phyloP scores from a whole-genome alignment of 2,888 invertebrate species.

The Osmoderma eremita region DNA sequence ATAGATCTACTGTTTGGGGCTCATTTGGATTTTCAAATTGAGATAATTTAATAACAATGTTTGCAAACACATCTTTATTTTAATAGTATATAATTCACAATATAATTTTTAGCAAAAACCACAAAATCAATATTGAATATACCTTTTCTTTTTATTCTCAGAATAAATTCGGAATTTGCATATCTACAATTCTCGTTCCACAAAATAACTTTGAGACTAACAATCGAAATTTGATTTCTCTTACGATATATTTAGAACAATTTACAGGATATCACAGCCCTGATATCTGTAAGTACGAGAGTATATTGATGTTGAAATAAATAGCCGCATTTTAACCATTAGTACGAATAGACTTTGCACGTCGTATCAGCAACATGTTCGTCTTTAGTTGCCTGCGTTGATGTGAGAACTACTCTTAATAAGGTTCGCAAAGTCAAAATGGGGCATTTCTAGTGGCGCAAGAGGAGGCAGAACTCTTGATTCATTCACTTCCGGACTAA shows the following conservation, averaged over 20 bases:
- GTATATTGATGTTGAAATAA: slow-evolving; percentile 3
- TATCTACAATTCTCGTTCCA: not conserved
- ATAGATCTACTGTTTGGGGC: not conserved
- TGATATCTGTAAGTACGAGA: slow-evolving; percentile 33
- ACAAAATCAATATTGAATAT: slow-evolving; percentile 14
- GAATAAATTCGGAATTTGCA: not conserved
- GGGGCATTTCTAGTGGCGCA: slow-evolving; percentile 72
- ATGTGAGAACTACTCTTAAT: slow-evolving; percentile 44
- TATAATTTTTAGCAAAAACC: slow-evolving; percentile 10
- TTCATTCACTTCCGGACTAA: slow-evolving; percentile 59
- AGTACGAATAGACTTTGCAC: slow-evolving; percentile 16
- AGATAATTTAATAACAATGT: not conserved
- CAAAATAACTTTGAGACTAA: not conserved
- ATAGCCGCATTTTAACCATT: not conserved
- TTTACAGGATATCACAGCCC: slow-evolving; percentile 36
- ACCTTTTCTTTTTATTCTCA: not conserved
- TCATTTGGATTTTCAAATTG: not conserved
- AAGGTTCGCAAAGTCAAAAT: slow-evolving; percentile 65
- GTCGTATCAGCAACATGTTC: slow-evolving; percentile 7
- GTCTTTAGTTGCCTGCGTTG: slow-evolving; percentile 35
- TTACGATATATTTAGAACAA: slow-evolving; percentile 10
- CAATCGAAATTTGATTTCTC: not conserved
- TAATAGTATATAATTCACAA: slow-evolving; percentile 17
- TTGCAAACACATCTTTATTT: slow-evolving; percentile 29
- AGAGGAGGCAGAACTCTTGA: slow-evolving; percentile 63